Evolutionary conservation across 2,113 vertebrate species (phyloP).

Genomic region (Danionella cerebrum): DNA sequence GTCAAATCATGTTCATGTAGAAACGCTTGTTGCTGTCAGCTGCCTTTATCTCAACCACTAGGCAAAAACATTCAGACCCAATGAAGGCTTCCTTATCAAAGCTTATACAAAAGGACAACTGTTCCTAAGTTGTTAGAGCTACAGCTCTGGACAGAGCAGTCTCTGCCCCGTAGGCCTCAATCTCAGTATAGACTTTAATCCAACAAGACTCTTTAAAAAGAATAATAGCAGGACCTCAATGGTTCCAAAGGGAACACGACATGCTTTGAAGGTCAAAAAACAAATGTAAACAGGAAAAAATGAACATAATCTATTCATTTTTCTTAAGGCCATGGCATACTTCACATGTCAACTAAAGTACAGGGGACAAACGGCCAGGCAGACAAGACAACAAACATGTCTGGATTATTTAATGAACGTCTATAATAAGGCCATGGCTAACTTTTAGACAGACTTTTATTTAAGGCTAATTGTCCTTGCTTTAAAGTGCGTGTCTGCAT

Average conservation of each 20-base stretch:
- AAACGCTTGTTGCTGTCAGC: neutral
- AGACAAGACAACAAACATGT: neutral
- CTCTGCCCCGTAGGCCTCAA: conserved; percentile 7
- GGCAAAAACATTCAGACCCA: conserved; percentile 16
- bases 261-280: conserved; percentile 28
- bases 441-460: neutral
- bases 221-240: conserved; percentile 1
- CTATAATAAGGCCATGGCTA: neutral
- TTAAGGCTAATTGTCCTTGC: neutral
- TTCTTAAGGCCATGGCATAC: neutral
- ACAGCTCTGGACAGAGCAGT: neutral
- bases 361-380: neutral
- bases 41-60: conserved; percentile 8
- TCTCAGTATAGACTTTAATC: neutral
- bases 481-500: neutral
- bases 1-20: neutral
- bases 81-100: conserved; percentile 16
- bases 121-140: neutral
- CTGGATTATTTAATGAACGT: neutral
- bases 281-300: neutral
- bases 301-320: neutral
- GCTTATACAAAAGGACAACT: conserved; percentile 26
- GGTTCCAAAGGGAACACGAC: neutral
- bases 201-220: neutral
- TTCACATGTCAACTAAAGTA: neutral